Evolutionary conservation across 2,888 invertebrate species (phyloP).

Genomic region (Nezara viridula): DNA sequence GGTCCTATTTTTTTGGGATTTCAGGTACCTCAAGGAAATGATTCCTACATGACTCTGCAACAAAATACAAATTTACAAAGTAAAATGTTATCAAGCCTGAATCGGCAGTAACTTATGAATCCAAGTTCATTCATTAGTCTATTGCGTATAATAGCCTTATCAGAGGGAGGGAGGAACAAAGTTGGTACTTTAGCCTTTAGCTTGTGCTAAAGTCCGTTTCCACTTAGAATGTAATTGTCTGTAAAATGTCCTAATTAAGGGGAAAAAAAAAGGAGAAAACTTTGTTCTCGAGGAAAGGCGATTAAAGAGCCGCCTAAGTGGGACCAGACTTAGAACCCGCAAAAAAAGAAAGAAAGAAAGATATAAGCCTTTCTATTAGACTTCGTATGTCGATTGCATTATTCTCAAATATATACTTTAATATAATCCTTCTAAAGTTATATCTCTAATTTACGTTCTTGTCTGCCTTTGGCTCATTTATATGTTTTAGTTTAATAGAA

Average conservation of each 20-base stretch:
- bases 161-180: neutral
- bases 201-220: slow-evolving; percentile 32
- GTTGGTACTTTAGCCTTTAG: slow-evolving; percentile 36
- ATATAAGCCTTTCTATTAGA: neutral
- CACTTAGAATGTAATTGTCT: slow-evolving; percentile 42
- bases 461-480: too few relatives aligned
- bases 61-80: too few relatives aligned
- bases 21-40: too few relatives aligned
- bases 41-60: too few relatives aligned
- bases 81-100: too few relatives aligned
- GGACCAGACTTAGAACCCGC: slow-evolving; percentile 3
- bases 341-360: neutral
- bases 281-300: slow-evolving; percentile 41
- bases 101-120: neutral
- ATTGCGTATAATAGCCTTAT: slow-evolving; percentile 12
- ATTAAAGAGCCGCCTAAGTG: slow-evolving; percentile 40
- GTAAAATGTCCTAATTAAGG: slow-evolving; percentile 48
- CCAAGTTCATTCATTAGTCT: slow-evolving; percentile 6
- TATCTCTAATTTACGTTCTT: too few relatives aligned
- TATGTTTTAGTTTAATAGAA: too few relatives aligned
- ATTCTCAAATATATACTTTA: neutral
- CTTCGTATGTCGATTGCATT: neutral
- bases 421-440: too few relatives aligned
- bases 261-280: slow-evolving; percentile 27
- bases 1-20: too few relatives aligned